Evolutionary conservation across 2,797 vertebrate genomes (phyloP), one percentile per base, ranked within the genome.

Genomic region (Avahi laniger): DNA sequence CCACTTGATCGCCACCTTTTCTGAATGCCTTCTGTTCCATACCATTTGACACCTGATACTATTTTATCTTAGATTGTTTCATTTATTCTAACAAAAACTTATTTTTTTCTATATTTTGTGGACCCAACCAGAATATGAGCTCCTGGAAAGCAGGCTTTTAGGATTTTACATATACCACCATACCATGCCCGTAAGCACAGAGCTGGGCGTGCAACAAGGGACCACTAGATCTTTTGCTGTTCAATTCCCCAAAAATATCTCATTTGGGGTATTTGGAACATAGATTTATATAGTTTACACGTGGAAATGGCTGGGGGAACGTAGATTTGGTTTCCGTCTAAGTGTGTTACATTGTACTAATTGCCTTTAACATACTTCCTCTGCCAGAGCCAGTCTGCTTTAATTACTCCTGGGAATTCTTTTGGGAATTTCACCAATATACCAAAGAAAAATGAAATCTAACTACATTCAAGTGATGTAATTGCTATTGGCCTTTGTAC

Each of bases 321-420:
- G 0, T 70, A 97, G 95, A 97, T 98, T 97, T 72, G 65, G 93
- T 98, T 98, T 98, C 96, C 97, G 97, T 98, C 91, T 96, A 85
- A 97, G 54, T 98, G 98, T 93, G 92, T 98, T 98, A 98, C 96
- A 98, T 98, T 99, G 97, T 98, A 97, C 96, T 98, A 98, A 98
- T 98, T 98, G 97, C 95, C 93, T 97, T 97, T 92, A 98, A 98
- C 80, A 70, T 35, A 95, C 94, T 98, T 98, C 96, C 96, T 97
- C 93, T 4, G 1, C 96, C 73, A 67, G 92, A 95, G 67, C 13
- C 91, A 98, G 97, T 90, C 81, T 35, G 82, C 97, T 98, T 98
- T 98, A 98, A 98, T 98, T 98, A 98, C 97, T 98, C 97, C 46
- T 78, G 97, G 97, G 95, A 93, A 97, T 98, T 98, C 85, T 52